phyloP scores from a whole-genome alignment of 2,888 invertebrate species.

The Drosophila prolongata region DNA sequence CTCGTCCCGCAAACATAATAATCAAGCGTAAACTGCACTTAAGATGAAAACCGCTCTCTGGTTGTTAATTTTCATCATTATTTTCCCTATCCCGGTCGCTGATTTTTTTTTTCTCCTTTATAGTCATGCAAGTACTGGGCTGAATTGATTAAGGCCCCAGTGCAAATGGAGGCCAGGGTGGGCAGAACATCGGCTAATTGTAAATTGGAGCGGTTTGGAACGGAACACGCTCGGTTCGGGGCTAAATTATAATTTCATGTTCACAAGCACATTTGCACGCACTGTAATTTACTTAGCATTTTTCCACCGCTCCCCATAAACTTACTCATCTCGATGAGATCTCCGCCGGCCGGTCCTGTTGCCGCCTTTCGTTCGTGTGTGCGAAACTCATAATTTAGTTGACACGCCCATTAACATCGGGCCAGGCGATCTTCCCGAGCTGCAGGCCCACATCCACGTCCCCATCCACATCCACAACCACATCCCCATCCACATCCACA shows the following conservation, averaged over 20 bases:
- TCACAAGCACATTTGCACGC: slow-evolving; percentile 81
- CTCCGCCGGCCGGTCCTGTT: slow-evolving; percentile 14
- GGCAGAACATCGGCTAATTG: slow-evolving; percentile 64
- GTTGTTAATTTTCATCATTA: slow-evolving; percentile 47
- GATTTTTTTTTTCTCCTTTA: slow-evolving; percentile 25
- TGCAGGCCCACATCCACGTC: background rate
- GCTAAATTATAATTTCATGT: slow-evolving; percentile 77
- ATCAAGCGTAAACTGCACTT: slow-evolving; percentile 78
- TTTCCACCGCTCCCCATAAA: slow-evolving; percentile 67
- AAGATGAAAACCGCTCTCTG: slow-evolving; percentile 56
- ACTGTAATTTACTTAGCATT: slow-evolving; percentile 81
- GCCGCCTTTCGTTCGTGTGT: slow-evolving; percentile 48
- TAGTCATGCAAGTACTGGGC: slow-evolving; percentile 17
- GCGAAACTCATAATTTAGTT: slow-evolving; percentile 81
- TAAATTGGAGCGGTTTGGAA: slow-evolving; percentile 63
- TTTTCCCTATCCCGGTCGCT: slow-evolving; percentile 10
- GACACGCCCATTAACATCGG: slow-evolving; percentile 77
- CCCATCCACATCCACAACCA: background rate
- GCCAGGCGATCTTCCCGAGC: slow-evolving; percentile 24
- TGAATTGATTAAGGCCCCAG: slow-evolving; percentile 67
- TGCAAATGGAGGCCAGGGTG: slow-evolving; percentile 31
- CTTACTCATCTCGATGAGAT: slow-evolving; percentile 37
- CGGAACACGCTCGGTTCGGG: slow-evolving; percentile 39
- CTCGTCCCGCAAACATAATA: slow-evolving; percentile 61
- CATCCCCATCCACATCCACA: background rate